Percentiles rank a stretch among this genome's conserved stretches.
These are phyloP conservation scores for Siniperca scherzeri DNA, from an alignment of 2,797 vertebrate genomes.

Conservation along the genomic window DNA sequence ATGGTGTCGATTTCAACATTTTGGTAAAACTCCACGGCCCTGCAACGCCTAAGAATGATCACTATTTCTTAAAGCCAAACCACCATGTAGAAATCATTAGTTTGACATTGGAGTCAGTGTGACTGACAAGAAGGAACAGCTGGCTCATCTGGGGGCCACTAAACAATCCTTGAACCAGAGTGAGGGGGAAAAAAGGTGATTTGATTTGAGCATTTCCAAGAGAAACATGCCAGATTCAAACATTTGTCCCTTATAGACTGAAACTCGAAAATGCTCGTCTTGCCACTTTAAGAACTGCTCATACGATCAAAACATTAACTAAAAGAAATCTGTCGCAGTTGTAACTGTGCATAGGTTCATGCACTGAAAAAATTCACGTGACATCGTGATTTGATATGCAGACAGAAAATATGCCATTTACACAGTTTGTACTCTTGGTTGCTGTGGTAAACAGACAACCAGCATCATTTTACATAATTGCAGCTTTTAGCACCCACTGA, in stretches of 20 bases:
- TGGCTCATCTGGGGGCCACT: slow-evolving; percentile 56
- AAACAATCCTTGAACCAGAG: slow-evolving; percentile 51
- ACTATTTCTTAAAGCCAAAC: slow-evolving; percentile 55
- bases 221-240: slow-evolving; percentile 1
- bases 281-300: background rate
- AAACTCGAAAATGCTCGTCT: background rate
- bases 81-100: slow-evolving; percentile 50
- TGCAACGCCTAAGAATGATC: slow-evolving; percentile 57
- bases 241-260: background rate
- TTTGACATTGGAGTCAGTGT: slow-evolving; percentile 67
- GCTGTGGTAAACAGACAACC: background rate
- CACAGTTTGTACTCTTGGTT: background rate
- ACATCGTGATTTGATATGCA: background rate
- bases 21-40: slow-evolving; percentile 53
- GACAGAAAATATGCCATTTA: background rate
- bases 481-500: slow-evolving; percentile 14
- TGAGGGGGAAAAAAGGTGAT: slow-evolving; percentile 7
- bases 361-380: background rate
- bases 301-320: background rate
- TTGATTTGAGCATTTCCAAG: slow-evolving; percentile 33
- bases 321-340: background rate
- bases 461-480: background rate
- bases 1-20: slow-evolving; percentile 71
- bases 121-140: slow-evolving; percentile 76
- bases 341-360: background rate